Percentiles rank a stretch among this genome's conserved stretches.
Evolutionary conservation across 2,888 invertebrate species (phyloP).

Genomic region (Parthenolecanium corni): DNA sequence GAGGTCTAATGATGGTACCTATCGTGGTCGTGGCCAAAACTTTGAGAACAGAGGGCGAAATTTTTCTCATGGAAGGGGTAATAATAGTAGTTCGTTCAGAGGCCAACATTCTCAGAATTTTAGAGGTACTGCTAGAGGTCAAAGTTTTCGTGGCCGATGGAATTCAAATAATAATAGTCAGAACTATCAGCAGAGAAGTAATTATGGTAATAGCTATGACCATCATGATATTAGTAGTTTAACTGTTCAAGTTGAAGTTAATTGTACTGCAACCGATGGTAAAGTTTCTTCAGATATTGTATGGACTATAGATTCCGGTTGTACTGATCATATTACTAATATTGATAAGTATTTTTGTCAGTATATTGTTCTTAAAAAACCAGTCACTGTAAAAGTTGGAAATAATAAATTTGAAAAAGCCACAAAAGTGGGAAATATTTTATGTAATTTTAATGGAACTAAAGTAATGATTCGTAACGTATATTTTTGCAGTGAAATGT

Average conservation of each 20-base stretch:
- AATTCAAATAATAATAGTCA: neutral
- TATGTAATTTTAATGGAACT: neutral
- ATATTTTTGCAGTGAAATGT: neutral
- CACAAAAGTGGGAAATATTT: constrained; percentile 24
- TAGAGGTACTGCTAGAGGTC: neutral
- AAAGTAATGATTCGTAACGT: neutral
- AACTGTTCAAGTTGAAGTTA: neutral
- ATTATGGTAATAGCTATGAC: neutral
- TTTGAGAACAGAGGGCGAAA: neutral
- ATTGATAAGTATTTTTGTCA: constrained; percentile 27
- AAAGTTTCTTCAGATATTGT: neutral
- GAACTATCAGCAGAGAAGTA: neutral
- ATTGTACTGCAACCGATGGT: neutral
- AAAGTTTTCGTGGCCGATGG: neutral
- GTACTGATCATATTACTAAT: constrained; percentile 31
- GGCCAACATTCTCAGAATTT: neutral
- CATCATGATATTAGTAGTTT: neutral
- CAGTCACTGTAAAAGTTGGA: constrained; percentile 30
- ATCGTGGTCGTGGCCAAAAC: neutral
- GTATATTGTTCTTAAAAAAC: constrained; percentile 28
- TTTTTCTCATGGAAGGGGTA: neutral
- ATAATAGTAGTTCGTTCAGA: neutral
- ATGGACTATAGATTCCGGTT: constrained; percentile 31
- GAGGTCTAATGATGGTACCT: neutral
- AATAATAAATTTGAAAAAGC: constrained; percentile 30